Evolutionary conservation across 2,113 vertebrate genomes (phyloP).

Genomic region (Epinephelus moara): DNA sequence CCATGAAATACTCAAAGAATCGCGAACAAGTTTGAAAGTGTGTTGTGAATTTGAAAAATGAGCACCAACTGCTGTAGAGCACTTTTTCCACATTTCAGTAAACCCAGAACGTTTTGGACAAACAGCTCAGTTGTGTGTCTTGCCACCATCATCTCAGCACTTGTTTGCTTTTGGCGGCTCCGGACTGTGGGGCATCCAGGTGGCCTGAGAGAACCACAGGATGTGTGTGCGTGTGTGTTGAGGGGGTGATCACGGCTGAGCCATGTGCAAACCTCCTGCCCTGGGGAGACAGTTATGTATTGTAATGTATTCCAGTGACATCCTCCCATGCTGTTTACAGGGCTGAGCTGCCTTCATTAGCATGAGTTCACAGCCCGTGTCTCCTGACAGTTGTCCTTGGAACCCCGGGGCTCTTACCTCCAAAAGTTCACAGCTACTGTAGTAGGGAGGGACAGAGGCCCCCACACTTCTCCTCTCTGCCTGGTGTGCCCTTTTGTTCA

Average conservation of each 20-base stretch:
- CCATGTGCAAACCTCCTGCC: conserved; percentile 76
- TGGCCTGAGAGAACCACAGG: conserved; percentile 48
- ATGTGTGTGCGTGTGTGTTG: conserved; percentile 9
- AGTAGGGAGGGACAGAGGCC: conserved; percentile 63
- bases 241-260: conserved; percentile 43
- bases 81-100: conserved; percentile 15
- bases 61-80: conserved; percentile 3
- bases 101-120: conserved; percentile 10
- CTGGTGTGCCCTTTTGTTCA: conserved; percentile 74
- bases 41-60: conserved; percentile 34
- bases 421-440: conserved; percentile 77
- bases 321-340: conserved; percentile 87
- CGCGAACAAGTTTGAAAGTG: background rate
- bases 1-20: conserved; percentile 1
- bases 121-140: conserved; percentile 18
- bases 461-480: conserved; percentile 49
- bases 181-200: conserved; percentile 64
- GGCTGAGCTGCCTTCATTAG: conserved; percentile 86
- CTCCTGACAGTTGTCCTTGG: conserved; percentile 88
- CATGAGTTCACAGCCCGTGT: conserved; percentile 83
- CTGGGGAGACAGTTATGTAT: conserved; percentile 87
- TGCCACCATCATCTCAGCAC: conserved; percentile 37
- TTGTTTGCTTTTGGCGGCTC: conserved; percentile 41
- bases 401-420: conserved; percentile 80
- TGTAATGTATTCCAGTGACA: conserved; percentile 88